Conservation (phyloP, 2,113 vertebrate genomes). For the Bagarius yarrelli region DNA sequence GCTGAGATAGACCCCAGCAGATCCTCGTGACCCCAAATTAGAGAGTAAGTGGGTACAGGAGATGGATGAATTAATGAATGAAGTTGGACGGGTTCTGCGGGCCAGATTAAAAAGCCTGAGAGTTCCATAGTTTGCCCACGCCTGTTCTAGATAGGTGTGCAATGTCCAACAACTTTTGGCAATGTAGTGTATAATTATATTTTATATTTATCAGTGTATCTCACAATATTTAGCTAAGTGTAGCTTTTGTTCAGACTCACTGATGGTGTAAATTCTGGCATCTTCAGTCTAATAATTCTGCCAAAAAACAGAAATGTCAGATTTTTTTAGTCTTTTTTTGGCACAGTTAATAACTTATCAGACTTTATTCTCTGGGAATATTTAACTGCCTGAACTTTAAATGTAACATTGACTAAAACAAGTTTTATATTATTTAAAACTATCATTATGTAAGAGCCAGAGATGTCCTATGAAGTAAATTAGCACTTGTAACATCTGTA, state of each 20-base stretch:
- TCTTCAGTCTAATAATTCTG: not conserved
- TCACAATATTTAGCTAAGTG: not conserved
- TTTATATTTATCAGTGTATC: too few relatives aligned
- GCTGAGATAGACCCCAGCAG: too few relatives aligned
- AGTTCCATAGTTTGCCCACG: too few relatives aligned
- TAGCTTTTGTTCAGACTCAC: not conserved
- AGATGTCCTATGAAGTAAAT: slow-evolving; percentile 4
- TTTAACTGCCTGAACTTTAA: not conserved
- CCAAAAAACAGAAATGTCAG: not conserved
- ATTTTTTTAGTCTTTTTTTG: not conserved
- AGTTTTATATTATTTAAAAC: not conserved
- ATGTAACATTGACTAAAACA: not conserved
- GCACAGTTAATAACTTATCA: not conserved
- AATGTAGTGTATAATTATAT: too few relatives aligned
- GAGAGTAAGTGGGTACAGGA: too few relatives aligned
- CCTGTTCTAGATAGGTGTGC: too few relatives aligned
- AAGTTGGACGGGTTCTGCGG: too few relatives aligned
- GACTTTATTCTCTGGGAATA: not conserved
- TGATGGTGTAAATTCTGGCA: not conserved
- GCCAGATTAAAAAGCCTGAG: too few relatives aligned
- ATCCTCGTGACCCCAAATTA: too few relatives aligned
- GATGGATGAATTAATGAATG: too few relatives aligned
- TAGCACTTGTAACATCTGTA: slow-evolving; percentile 30
- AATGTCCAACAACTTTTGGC: too few relatives aligned
- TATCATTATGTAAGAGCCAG: not conserved